Evolutionary conservation across 2,888 invertebrate genomes (phyloP), one percentile per base, ranked within the genome.

Genomic region (Poecilus cupreus): DNA sequence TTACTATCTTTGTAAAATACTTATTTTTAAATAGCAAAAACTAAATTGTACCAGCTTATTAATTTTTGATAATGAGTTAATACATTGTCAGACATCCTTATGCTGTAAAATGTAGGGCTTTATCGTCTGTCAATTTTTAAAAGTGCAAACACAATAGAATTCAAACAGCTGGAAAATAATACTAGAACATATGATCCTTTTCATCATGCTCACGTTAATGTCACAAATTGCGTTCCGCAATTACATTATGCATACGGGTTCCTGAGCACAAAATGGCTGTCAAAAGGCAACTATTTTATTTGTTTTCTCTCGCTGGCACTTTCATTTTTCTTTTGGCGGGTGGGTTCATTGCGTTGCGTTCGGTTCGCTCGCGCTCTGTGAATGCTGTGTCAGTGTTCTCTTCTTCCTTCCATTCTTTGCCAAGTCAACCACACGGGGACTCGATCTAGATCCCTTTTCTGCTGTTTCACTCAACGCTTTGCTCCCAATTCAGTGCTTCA

Each of bases 191-290:
- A 32, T 32, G 4, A 32, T 32, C 8, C 32, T 6, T 5, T 32
- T 32, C 32, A 32, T 6, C 32, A 32, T 8, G n/a, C n/a, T n/a
- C n/a, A n/a, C n/a, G n/a, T n/a, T n/a, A 32, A 6, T 32, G 32
- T 32, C 32, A 32, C 32, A 22, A 54, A 54, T 22, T 22, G 11
- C 11, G 1, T 3, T 8, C 3, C 2, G 22, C 24, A 60, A 60
- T 60, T 60, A 60, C 60, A 60, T 60, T 60, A 60, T 60, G 26
- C 60, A 60, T 60, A 60, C 24, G 13, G 32, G 60, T 13, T 60
- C 26, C 24, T 11, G 3, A 54, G 22, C 13, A 13, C 49, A 49
- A 49, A 10, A 49, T 13, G 18, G 10, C 54, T 54, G 54, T n/a
- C 20, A 54, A 54, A 54, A 22, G 54, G 22, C 54, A 54, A 54